Conservation (phyloP, 2,113 vertebrate genomes). For the Arothron firmamentum region DNA sequence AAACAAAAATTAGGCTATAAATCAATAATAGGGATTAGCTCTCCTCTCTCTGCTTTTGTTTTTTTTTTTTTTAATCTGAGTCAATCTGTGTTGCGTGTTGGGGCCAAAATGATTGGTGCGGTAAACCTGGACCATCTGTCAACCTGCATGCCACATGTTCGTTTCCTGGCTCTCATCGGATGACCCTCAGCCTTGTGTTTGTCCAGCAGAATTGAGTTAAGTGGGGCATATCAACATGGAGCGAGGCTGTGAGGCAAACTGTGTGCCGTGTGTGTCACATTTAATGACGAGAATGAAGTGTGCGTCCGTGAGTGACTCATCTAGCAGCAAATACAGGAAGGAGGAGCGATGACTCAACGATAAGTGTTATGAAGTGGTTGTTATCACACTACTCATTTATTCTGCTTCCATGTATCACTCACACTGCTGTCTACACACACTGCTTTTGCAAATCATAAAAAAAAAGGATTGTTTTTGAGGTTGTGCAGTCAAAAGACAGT, state of each 20-base stretch:
- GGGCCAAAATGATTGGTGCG: no score
- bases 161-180: slow-evolving; percentile 24
- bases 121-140: slow-evolving; percentile 41
- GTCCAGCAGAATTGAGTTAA: slow-evolving; percentile 9
- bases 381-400: slow-evolving; percentile 51
- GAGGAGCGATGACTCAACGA: slow-evolving; percentile 7
- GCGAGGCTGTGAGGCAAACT: slow-evolving; percentile 20
- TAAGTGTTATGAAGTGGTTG: slow-evolving; percentile 16
- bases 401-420: slow-evolving; percentile 53
- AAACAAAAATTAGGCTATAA: no score
- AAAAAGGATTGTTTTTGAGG: no score
- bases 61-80: no score
- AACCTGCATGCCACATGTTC: slow-evolving; percentile 31
- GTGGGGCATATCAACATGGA: slow-evolving; percentile 10
- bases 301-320: slow-evolving; percentile 10
- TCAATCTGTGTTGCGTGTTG: no score
- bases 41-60: no score
- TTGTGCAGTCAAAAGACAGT: no score
- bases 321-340: slow-evolving; percentile 1
- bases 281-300: not conserved
- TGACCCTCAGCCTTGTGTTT: slow-evolving; percentile 28
- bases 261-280: slow-evolving; percentile 16
- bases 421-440: slow-evolving; percentile 28
- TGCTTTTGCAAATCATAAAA: not conserved
- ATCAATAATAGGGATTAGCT: no score